phyloP scores from a whole-genome alignment of 2,797 vertebrate species.

The Urosaurus nigricauda region DNA sequence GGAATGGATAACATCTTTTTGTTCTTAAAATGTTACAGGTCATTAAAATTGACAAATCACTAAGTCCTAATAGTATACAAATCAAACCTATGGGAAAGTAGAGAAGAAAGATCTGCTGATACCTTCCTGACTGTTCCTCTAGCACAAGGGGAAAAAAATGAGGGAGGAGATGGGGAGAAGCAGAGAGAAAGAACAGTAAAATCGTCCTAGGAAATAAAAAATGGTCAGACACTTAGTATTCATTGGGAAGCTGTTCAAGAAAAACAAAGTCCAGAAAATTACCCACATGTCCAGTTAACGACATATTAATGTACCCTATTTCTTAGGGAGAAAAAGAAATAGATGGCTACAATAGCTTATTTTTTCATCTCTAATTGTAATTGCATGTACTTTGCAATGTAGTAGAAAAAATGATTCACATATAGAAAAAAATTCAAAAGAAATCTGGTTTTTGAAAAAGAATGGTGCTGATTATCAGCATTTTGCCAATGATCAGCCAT shows the following conservation, averaged over 20 bases:
- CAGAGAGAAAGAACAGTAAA: background rate
- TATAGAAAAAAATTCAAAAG: background rate
- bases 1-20: slow-evolving; percentile 7
- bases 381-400: background rate
- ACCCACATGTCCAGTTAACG: slow-evolving; percentile 33
- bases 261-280: slow-evolving; percentile 12
- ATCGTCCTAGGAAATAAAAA: slow-evolving; percentile 51
- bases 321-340: background rate
- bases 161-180: background rate
- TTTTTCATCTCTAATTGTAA: slow-evolving; percentile 41
- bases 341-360: background rate
- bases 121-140: slow-evolving; percentile 23
- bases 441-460: background rate
- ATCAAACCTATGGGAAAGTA: slow-evolving; percentile 21
- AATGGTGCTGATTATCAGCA: background rate
- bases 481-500: background rate
- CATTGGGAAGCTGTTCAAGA: background rate
- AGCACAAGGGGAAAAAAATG: slow-evolving; percentile 33
- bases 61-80: slow-evolving; percentile 18
- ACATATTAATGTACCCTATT: background rate
- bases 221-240: slow-evolving; percentile 19
- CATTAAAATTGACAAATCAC: slow-evolving; percentile 57
- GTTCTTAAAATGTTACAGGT: slow-evolving; percentile 50
- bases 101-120: slow-evolving; percentile 31
- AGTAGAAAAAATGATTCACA: background rate